These are phyloP conservation scores for Drosophila insularis DNA, from an alignment of 1,140 invertebrate genomes.

Conservation along the genomic window DNA sequence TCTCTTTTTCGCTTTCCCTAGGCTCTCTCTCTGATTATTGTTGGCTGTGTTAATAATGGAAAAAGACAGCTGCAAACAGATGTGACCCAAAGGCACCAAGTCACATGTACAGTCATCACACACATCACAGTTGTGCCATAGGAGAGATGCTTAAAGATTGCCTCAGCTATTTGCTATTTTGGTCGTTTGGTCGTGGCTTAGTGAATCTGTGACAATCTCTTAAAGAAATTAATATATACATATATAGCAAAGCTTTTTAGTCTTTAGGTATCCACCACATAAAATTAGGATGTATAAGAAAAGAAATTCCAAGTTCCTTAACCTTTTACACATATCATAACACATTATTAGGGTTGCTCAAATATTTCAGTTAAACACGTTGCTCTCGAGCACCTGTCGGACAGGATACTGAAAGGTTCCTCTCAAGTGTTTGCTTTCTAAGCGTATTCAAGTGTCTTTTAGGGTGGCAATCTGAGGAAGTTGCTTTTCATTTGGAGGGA, in stretches of 20 bases:
- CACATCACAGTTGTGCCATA: background rate
- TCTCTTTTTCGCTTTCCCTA: conserved; percentile 36
- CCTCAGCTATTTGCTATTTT: background rate
- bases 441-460: background rate
- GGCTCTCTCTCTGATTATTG: conserved; percentile 70
- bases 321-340: too few species aligned
- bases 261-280: too few species aligned
- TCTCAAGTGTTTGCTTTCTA: background rate
- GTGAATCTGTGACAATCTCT: background rate
- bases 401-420: background rate
- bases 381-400: background rate
- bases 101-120: background rate
- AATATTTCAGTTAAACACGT: background rate
- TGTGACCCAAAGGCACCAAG: conserved; percentile 47
- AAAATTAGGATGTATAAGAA: too few species aligned
- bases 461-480: too few species aligned
- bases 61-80: conserved; percentile 73
- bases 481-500: too few species aligned
- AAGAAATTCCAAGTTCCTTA: too few species aligned
- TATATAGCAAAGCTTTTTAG: too few species aligned
- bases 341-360: background rate
- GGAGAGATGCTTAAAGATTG: background rate
- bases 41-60: conserved; percentile 74
- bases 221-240: too few species aligned
- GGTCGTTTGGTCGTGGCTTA: background rate